Evolutionary conservation across 2,113 vertebrate genomes (phyloP).

Genomic region (Illadopsis cleaveri): DNA sequence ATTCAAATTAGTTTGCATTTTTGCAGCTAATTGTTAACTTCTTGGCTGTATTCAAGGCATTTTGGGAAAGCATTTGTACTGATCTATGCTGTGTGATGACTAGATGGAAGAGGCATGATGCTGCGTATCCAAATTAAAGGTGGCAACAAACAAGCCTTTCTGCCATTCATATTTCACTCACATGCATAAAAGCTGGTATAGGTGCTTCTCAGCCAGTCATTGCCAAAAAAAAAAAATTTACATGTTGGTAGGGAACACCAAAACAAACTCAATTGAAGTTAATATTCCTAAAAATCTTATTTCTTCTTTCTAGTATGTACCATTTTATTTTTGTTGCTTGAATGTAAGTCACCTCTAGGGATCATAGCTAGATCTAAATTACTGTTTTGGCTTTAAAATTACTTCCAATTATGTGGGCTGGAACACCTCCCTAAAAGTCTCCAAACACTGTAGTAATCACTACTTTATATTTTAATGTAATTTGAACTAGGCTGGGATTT

Average conservation of each 20-base stretch:
- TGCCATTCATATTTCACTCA: not conserved
- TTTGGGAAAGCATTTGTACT: not conserved
- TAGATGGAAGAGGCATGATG: not conserved
- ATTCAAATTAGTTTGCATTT: not conserved
- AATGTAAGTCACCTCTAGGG: not conserved
- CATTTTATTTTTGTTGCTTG: not conserved
- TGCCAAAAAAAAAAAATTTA: not conserved
- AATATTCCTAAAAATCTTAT: not conserved
- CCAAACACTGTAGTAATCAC: not conserved
- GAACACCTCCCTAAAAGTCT: constrained; percentile 17
- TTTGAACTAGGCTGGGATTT: constrained; percentile 5
- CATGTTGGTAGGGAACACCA: not conserved
- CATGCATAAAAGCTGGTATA: not conserved
- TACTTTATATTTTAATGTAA: not conserved
- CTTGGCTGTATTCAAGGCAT: not conserved
- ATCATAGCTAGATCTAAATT: constrained; percentile 31
- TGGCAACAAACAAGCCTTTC: not conserved
- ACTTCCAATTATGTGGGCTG: constrained; percentile 23
- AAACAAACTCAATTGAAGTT: not conserved
- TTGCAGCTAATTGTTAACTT: not conserved
- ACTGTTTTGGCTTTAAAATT: constrained; percentile 36
- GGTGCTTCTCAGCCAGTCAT: not conserved
- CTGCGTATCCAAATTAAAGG: not conserved
- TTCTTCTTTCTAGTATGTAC: not conserved
- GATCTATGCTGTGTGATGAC: not conserved